These are phyloP conservation scores for Oryzias sinensis DNA, from an alignment of 2,797 vertebrate species.

Conservation along the genomic window DNA sequence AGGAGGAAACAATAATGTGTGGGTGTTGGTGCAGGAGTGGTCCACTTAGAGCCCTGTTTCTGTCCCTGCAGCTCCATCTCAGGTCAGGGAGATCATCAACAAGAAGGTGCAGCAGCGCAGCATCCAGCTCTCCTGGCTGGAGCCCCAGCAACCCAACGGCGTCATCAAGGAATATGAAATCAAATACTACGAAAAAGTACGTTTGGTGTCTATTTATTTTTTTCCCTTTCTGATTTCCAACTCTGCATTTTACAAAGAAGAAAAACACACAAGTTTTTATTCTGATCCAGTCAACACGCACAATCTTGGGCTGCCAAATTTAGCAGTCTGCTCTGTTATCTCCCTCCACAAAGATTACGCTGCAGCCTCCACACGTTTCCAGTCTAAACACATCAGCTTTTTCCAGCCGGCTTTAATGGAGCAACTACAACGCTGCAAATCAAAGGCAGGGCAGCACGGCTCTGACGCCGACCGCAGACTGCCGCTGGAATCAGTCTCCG, in stretches of 20 bases:
- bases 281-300: constrained; percentile 50
- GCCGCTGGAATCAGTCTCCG: constrained; percentile 49
- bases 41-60: constrained; percentile 57
- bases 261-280: constrained; percentile 76
- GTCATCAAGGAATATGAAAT: constrained; percentile 99
- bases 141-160: constrained; percentile 95
- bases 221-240: background rate
- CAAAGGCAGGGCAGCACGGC: constrained; percentile 37
- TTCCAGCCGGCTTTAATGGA: constrained; percentile 55
- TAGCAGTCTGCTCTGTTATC: constrained; percentile 53
- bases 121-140: constrained; percentile 97
- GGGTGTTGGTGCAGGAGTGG: background rate
- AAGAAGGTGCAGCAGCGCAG: constrained; percentile 93
- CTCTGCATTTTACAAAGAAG: constrained; percentile 64
- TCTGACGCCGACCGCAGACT: constrained; percentile 39
- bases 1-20: constrained; percentile 87
- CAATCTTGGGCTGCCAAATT: constrained; percentile 30
- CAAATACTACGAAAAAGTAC: constrained; percentile 99
- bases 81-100: constrained; percentile 97
- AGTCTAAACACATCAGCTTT: constrained; percentile 57
- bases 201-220: constrained; percentile 36
- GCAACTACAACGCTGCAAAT: constrained; percentile 50
- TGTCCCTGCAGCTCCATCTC: constrained; percentile 91
- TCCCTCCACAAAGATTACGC: constrained; percentile 41
- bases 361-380: constrained; percentile 36